These are phyloP conservation scores for Arvicanthis niloticus DNA, from an alignment of 2,113 vertebrate species.

Conservation along the genomic window DNA sequence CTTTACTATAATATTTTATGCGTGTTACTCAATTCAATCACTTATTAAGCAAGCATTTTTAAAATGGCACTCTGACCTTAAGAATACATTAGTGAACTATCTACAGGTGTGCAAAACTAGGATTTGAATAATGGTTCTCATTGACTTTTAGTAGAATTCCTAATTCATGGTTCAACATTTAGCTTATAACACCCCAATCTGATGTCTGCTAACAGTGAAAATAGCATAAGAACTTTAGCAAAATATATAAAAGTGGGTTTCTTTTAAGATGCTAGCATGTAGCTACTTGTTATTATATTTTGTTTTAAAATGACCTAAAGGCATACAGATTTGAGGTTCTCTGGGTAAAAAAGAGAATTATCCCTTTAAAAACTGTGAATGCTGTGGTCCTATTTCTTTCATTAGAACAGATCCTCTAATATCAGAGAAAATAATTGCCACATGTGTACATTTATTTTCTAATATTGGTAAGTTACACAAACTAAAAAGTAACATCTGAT, in stretches of 20 bases:
- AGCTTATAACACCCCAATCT: constrained; percentile 14
- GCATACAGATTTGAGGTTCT: neutral
- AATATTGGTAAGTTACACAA: neutral
- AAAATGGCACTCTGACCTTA: neutral
- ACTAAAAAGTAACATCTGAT: neutral
- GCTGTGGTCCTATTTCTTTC: neutral
- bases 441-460: neutral
- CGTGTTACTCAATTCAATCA: neutral
- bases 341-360: neutral
- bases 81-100: neutral
- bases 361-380: neutral
- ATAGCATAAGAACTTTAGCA: constrained; percentile 39
- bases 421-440: no score
- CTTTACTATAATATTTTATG: constrained; percentile 26
- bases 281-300: neutral
- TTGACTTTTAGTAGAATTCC: constrained; percentile 14
- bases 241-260: constrained; percentile 1
- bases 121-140: constrained; percentile 6
- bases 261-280: neutral
- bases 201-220: neutral
- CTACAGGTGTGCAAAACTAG: constrained; percentile 14
- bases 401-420: neutral
- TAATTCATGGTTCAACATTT: constrained; percentile 14
- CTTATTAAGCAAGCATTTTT: constrained; percentile 43
- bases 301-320: neutral